These are phyloP conservation scores for Epinephelus cyanopodus DNA, from an alignment of 2,113 vertebrate genomes.

Conservation along the genomic window DNA sequence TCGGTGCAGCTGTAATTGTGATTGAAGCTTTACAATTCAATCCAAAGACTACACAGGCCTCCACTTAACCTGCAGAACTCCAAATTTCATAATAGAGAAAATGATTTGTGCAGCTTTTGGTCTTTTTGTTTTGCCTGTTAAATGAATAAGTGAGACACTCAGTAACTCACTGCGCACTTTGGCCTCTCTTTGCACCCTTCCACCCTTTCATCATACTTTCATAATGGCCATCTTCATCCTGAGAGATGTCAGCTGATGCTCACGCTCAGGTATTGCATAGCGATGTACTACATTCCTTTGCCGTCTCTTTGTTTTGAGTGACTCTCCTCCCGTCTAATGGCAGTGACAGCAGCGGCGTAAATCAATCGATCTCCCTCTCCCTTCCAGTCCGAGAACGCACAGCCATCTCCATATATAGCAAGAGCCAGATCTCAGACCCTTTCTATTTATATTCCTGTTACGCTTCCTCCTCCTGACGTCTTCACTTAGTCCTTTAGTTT, in stretches of 20 bases:
- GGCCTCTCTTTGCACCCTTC: neutral
- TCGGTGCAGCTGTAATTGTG: neutral
- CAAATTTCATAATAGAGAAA: neutral
- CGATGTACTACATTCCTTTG: slow-evolving; percentile 1
- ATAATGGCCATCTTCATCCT: slow-evolving; percentile 28
- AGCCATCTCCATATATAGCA: slow-evolving; percentile 85
- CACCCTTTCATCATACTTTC: slow-evolving; percentile 4
- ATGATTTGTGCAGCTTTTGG: neutral
- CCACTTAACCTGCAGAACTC: neutral
- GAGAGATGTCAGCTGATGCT: slow-evolving; percentile 36
- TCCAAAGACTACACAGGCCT: neutral
- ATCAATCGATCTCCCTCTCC: slow-evolving; percentile 72
- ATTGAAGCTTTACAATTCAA: neutral
- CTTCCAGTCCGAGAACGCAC: slow-evolving; percentile 46
- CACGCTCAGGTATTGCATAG: slow-evolving; percentile 8
- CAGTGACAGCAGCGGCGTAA: slow-evolving; percentile 56
- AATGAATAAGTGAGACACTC: slow-evolving; percentile 25
- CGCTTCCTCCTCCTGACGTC: slow-evolving; percentile 71
- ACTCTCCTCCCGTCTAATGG: slow-evolving; percentile 39
- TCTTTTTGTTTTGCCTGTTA: slow-evolving; percentile 6
- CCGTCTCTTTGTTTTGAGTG: slow-evolving; percentile 49
- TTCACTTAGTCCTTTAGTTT: slow-evolving; percentile 65
- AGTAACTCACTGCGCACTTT: slow-evolving; percentile 34
- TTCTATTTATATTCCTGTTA: slow-evolving; percentile 83
- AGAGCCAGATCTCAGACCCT: slow-evolving; percentile 67